Evolutionary conservation across 1,140 invertebrate species (phyloP).

Genomic region (Antheraea mylitta): DNA sequence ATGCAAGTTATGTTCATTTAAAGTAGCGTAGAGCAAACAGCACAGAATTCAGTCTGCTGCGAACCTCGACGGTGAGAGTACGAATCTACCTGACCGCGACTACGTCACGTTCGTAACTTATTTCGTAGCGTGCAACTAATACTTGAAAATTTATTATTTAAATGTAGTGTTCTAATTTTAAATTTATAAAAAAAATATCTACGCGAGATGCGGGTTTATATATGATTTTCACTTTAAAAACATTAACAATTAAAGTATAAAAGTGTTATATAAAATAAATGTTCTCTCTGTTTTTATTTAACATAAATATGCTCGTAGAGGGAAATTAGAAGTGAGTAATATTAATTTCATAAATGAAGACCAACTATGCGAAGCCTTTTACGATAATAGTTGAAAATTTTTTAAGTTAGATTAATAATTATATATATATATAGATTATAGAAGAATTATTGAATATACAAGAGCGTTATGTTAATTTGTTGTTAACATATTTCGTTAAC

Average conservation of each 20-base stretch:
- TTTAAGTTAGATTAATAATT: neutral
- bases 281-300: neutral
- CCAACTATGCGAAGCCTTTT: neutral
- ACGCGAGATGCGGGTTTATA: neutral
- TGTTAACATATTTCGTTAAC: neutral
- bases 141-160: neutral
- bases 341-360: neutral
- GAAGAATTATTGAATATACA: neutral
- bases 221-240: neutral
- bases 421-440: too few species aligned
- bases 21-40: conserved; percentile 47
- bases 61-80: conserved; percentile 49
- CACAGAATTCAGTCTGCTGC: conserved; percentile 57
- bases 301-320: neutral
- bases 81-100: conserved; percentile 25
- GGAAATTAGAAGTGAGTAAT: neutral
- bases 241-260: neutral
- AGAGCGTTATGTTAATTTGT: neutral
- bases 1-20: conserved; percentile 30
- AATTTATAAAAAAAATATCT: neutral
- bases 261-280: neutral
- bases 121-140: conserved; percentile 41
- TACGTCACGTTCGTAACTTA: conserved; percentile 52
- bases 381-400: neutral
- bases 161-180: neutral